Percentiles rank a stretch among this genome's conserved stretches.
phyloP scores from a whole-genome alignment of 2,113 vertebrate species.

The Eulacestoma nigropectus region DNA sequence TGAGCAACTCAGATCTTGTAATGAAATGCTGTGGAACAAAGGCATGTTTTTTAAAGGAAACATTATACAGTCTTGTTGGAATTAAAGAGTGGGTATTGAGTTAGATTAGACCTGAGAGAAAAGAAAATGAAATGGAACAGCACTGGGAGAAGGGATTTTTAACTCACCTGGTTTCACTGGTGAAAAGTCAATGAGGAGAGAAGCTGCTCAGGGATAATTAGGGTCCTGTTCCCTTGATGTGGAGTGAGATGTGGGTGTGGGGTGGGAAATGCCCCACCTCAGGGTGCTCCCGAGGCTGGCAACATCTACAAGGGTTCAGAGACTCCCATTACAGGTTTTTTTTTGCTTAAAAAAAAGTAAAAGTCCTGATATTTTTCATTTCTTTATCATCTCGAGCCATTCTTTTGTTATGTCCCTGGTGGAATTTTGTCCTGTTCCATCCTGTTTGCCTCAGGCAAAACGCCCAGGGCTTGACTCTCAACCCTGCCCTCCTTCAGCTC shows the following conservation, averaged over 20 bases:
- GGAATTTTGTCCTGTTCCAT: background rate
- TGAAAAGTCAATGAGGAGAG: background rate
- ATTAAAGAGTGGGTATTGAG: background rate
- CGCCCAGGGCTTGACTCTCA: background rate
- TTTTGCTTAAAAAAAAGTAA: background rate
- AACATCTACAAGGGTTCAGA: background rate
- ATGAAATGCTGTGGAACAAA: background rate
- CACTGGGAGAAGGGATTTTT: background rate
- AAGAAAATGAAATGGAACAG: background rate
- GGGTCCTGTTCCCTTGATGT: background rate
- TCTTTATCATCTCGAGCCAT: background rate
- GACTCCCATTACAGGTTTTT: rapidly evolving
- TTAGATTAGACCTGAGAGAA: background rate
- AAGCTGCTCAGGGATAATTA: background rate
- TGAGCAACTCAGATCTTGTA: background rate
- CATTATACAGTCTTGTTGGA: background rate
- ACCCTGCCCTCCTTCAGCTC: background rate
- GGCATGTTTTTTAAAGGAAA: background rate
- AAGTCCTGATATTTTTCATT: background rate
- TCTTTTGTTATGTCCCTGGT: background rate
- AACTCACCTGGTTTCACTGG: background rate
- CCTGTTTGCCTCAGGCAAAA: background rate
- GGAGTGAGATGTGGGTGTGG: background rate
- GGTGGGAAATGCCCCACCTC: background rate
- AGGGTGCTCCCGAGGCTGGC: background rate